Evolutionary conservation across 1,140 invertebrate genomes (phyloP).

Genomic region (Matsumurasca onukii): DNA sequence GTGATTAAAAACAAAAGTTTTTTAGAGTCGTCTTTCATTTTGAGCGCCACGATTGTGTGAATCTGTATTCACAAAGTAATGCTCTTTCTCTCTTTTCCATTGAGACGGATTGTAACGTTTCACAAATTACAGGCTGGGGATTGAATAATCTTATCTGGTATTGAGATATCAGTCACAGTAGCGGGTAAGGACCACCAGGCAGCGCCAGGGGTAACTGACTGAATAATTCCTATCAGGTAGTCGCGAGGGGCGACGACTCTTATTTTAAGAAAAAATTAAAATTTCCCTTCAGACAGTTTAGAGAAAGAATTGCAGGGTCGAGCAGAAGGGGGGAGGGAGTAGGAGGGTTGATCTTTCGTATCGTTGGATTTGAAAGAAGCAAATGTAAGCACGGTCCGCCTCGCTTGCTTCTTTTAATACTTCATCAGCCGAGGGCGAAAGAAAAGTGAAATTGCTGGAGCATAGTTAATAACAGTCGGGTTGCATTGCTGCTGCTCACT

Average conservation of each 20-base stretch:
- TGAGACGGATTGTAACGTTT: too few species aligned
- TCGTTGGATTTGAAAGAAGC: constrained; percentile 28
- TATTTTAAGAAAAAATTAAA: constrained; percentile 27
- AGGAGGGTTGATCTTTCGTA: constrained; percentile 22
- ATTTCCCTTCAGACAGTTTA: not conserved
- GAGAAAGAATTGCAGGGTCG: not conserved
- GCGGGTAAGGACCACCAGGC: too few species aligned
- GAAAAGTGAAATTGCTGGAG: constrained; percentile 24
- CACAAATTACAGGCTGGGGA: too few species aligned
- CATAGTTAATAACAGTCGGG: constrained; percentile 13
- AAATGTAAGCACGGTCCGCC: constrained; percentile 16
- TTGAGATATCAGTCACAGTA: too few species aligned
- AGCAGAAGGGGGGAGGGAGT: not conserved
- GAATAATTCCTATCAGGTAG: constrained; percentile 25
- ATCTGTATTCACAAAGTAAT: too few species aligned
- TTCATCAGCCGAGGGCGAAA: constrained; percentile 30
- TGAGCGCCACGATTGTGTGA: too few species aligned
- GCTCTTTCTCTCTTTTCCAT: too few species aligned
- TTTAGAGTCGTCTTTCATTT: too few species aligned
- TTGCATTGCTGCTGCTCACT: too few species aligned
- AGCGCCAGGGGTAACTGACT: not conserved
- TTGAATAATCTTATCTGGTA: too few species aligned
- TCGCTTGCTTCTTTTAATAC: constrained; percentile 27
- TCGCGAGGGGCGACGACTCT: constrained; percentile 21
- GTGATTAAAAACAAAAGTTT: too few species aligned